Percentiles rank a stretch among this genome's conserved stretches.
phyloP scores from a whole-genome alignment of 2,113 vertebrate species.

The Megaceryle torquata region DNA sequence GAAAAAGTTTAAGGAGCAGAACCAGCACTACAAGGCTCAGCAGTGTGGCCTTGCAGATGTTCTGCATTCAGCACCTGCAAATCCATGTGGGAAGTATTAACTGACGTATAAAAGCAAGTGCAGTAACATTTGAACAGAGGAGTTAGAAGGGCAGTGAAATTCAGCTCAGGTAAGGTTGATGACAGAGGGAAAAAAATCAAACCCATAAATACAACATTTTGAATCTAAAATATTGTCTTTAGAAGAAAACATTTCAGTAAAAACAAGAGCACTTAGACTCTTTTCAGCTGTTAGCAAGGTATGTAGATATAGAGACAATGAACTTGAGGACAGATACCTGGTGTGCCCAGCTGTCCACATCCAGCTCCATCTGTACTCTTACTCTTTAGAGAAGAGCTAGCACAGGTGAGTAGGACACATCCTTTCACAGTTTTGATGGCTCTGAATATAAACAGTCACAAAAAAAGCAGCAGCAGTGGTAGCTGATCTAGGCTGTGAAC shows the following conservation, averaged over 20 bases:
- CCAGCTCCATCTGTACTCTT: not conserved
- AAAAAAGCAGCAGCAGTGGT: not conserved
- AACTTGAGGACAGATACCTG: not conserved
- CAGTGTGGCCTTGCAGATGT: not conserved
- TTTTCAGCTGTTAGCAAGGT: not conserved
- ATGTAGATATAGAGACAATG: not conserved
- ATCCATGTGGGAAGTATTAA: not conserved
- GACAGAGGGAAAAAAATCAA: not conserved
- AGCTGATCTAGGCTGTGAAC: not conserved
- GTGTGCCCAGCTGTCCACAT: not conserved
- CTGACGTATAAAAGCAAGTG: not conserved
- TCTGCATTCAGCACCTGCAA: not conserved
- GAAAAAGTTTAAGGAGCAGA: not conserved
- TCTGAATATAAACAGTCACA: not conserved
- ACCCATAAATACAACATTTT: not conserved
- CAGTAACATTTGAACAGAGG: not conserved
- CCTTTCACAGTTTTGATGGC: not conserved
- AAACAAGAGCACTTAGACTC: not conserved
- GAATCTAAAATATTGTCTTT: not conserved
- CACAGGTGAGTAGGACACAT: not conserved
- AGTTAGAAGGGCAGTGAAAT: not conserved
- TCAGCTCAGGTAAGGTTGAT: not conserved
- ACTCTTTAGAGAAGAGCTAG: not conserved
- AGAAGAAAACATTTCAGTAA: not conserved
- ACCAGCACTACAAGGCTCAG: not conserved